phyloP scores from a whole-genome alignment of 1,140 invertebrate species.

The Zelostemma sp. region DNA sequence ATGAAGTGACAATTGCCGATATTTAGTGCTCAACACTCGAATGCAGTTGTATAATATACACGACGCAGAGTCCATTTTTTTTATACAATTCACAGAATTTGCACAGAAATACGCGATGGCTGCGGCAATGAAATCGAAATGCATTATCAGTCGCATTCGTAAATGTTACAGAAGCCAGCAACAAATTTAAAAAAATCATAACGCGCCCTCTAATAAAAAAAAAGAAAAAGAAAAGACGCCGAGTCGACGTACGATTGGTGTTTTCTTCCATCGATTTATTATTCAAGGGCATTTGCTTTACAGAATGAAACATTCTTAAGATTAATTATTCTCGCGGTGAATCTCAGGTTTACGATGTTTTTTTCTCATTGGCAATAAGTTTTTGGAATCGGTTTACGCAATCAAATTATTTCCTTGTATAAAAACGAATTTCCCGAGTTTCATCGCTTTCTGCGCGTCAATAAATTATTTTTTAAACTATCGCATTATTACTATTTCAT shows the following conservation, averaged over 20 bases:
- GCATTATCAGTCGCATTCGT: background rate
- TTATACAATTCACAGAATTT: background rate
- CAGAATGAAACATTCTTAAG: background rate
- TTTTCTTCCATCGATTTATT: background rate
- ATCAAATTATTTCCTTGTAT: too few relatives aligned
- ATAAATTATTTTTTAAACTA: background rate
- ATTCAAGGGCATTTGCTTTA: background rate
- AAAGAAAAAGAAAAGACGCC: background rate
- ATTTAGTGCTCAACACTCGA: background rate
- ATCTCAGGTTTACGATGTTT: too few relatives aligned
- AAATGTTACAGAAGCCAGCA: background rate
- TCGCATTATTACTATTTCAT: background rate
- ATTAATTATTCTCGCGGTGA: background rate
- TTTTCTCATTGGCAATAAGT: too few relatives aligned
- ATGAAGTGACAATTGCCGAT: slow-evolving; percentile 6
- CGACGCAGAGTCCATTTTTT: background rate
- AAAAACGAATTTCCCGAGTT: too few relatives aligned
- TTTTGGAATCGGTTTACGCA: too few relatives aligned
- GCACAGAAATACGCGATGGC: background rate
- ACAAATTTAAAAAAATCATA: background rate
- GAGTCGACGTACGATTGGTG: background rate
- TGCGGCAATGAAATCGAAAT: slow-evolving; percentile 3
- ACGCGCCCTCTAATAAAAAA: background rate
- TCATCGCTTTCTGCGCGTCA: background rate
- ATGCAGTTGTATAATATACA: background rate